Percentiles rank a stretch among this genome's conserved stretches.
phyloP scores from a whole-genome alignment of 2,797 vertebrate species.

The Crocodylus rhombifer region DNA sequence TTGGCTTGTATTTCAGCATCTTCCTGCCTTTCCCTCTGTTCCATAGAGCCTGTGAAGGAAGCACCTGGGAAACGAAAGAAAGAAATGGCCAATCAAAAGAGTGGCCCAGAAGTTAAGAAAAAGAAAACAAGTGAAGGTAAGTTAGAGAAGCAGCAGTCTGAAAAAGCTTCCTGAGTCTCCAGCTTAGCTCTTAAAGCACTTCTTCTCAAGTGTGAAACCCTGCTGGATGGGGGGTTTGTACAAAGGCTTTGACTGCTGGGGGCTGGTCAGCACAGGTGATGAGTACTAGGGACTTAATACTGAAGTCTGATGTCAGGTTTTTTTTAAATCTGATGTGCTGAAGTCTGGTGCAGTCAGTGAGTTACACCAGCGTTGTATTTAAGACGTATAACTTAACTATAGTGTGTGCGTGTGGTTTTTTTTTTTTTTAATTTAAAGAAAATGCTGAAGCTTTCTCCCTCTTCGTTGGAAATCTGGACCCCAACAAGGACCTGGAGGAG shows the following conservation, averaged over 20 bases:
- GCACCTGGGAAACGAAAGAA: conserved; percentile 92
- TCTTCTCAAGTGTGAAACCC: not conserved
- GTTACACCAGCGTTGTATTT: not conserved
- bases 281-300: conserved; percentile 89
- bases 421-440: conserved; percentile 35
- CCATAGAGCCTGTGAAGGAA: conserved; percentile 82
- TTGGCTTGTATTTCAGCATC: not conserved
- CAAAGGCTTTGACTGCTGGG: not conserved
- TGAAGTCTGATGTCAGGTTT: conserved; percentile 76
- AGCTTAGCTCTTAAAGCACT: not conserved
- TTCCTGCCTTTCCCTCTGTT: not conserved
- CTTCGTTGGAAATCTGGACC: conserved; percentile 90
- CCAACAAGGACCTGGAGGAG: conserved; percentile 90
- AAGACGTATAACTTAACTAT: fast-evolving
- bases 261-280: conserved; percentile 74
- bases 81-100: conserved; percentile 87
- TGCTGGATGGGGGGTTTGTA: not conserved
- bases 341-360: not conserved
- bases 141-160: not conserved
- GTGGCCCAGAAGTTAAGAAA: conserved; percentile 91
- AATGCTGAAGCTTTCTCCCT: conserved; percentile 83
- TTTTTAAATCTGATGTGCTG: conserved; percentile 76
- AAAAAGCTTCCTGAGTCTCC: not conserved
- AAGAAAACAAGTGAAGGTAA: conserved; percentile 89
- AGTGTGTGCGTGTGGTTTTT: no score